Evolutionary conservation across 92 coral and sea anemone genomes (phyloP).

Genomic region (Actinernus sp.): DNA sequence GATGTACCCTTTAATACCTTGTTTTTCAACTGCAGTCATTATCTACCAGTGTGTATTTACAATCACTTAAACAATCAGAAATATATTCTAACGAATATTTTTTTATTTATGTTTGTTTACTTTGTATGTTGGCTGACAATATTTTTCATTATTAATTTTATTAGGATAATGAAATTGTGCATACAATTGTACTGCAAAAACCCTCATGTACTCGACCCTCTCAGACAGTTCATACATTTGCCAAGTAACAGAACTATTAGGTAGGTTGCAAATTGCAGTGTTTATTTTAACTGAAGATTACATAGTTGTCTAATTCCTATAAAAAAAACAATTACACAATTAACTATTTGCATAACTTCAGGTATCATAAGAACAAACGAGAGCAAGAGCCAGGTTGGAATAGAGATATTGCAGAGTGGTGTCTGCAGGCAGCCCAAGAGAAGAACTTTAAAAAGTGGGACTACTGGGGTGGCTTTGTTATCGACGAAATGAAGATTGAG

Average conservation of each 20-base stretch:
- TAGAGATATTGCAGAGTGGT: conserved; percentile 17
- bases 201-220: conserved; percentile 18
- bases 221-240: neutral
- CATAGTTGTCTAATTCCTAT: too few species aligned
- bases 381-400: conserved; percentile 26
- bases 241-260: conserved; percentile 20
- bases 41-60: too few species aligned
- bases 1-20: too few species aligned
- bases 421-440: neutral
- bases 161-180: conserved; percentile 10
- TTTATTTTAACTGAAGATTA: neutral
- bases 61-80: too few species aligned
- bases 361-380: conserved; percentile 16
- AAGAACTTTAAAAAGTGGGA: conserved; percentile 11
- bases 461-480: conserved; percentile 14
- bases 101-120: too few species aligned
- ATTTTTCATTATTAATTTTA: too few species aligned
- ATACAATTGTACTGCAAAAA: conserved; percentile 6
- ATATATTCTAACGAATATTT: too few species aligned
- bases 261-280: neutral
- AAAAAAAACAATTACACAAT: too few species aligned
- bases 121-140: too few species aligned
- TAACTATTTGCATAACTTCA: neutral
- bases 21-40: too few species aligned
- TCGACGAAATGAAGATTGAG: conserved; percentile 15